Base-by-base conservation (phyloP, 1,140 invertebrate genomes). In the Anthonomus grandis region DNA sequence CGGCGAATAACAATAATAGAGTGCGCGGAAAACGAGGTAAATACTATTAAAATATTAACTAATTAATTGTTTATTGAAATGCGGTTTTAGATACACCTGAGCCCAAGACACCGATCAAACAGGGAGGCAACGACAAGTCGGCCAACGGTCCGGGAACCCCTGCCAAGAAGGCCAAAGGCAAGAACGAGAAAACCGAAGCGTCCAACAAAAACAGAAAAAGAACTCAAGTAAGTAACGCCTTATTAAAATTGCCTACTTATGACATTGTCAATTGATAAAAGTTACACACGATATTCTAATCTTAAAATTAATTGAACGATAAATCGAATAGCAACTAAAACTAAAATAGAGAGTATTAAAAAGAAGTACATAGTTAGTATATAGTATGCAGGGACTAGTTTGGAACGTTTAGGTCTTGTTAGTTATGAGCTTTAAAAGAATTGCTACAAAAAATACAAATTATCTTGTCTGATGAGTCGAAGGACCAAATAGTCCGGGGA, bases 171-270 rank as follows among this genome's bases (percentile, higher is more conserved):
- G 78, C 76, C 51, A 75, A 48, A n/a, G 48, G 49, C 8, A 60
- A 65, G 22, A 44, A 36, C 18, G 76, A 82, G 63, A 78, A 78
- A 68, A 70, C 78, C 39, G 77, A 79, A 47, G 81, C 81, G 54
- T 81, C 82, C 10, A 86, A 81, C 51, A 89, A 90, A 68, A 82
- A 81, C 55, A 85, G 87, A 66, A 91, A 90, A 67, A 81, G 87
- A 39, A 75, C 80, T 34, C 80, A 82, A 63, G 78, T 81, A 67
- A 78, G 77, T 44, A 4, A 31, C n/a, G 15, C 24, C 34, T 48
- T 10, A 39, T 39, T 22, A 45, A 4, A 21, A 12, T 18, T 21
- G 9, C 10, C 3, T 6, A n/a, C n/a, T n/a, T n/a, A n/a, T n/a
- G n/a, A n/a, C n/a, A n/a, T n/a, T n/a, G n/a, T 31, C 27, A 8